Evolutionary conservation across 2,113 vertebrate genomes (phyloP).

Genomic region (Halichoeres trimaculatus): DNA sequence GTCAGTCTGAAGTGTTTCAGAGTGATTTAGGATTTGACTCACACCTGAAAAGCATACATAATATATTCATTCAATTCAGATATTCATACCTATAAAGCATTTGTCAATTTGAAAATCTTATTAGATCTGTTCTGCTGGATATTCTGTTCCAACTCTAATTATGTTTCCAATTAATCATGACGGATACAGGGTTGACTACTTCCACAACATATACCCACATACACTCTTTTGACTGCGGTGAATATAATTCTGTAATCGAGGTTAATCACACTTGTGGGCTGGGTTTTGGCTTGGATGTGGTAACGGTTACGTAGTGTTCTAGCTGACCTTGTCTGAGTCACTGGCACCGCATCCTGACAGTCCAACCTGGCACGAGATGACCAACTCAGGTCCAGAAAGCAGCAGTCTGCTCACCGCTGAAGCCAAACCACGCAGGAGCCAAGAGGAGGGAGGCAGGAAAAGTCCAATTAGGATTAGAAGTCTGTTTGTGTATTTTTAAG

Average conservation of each 20-base stretch:
- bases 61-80: conserved; percentile 45
- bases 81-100: conserved; percentile 53
- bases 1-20: conserved; percentile 8
- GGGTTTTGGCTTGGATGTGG: conserved; percentile 48
- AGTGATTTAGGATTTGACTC: conserved; percentile 4
- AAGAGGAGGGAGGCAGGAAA: conserved; percentile 20
- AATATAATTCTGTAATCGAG: conserved; percentile 8
- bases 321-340: conserved; percentile 75
- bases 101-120: conserved; percentile 60
- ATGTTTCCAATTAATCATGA: conserved; percentile 65
- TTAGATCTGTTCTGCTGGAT: conserved; percentile 46
- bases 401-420: conserved; percentile 37
- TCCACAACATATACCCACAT: conserved; percentile 8
- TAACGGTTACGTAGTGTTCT: conserved; percentile 37
- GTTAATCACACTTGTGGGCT: conserved; percentile 40
- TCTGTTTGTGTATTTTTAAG: conserved; percentile 8
- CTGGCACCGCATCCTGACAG: conserved; percentile 46
- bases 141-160: conserved; percentile 63
- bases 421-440: conserved; percentile 46
- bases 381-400: conserved; percentile 50
- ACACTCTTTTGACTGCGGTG: conserved; percentile 9
- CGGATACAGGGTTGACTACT: conserved; percentile 29
- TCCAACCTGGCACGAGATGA: conserved; percentile 56
- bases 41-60: conserved; percentile 11
- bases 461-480: conserved; percentile 35